Evolutionary conservation across 1,140 invertebrate species (phyloP), one percentile per base, ranked within the genome.

Genomic region (Bombus fervidus): DNA sequence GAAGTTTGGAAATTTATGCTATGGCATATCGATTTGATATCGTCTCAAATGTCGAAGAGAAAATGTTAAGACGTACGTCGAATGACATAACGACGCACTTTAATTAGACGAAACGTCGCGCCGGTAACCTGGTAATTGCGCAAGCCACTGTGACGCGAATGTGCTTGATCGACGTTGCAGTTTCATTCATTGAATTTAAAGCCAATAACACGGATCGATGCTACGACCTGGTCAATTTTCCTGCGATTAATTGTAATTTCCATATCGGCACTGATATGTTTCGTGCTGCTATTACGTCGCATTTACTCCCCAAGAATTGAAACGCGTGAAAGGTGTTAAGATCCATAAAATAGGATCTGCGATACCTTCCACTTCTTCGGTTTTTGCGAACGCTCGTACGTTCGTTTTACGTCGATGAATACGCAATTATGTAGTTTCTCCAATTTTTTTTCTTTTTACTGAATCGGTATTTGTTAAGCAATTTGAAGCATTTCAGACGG

Each of bases 151-250:
- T 86, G 83, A 83, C 78, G 81, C 5, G 34, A 73, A 87, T 90
- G 66, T 81, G 73, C 88, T 88, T 83, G 86, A 87, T 84, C 28
- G 71, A 86, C 83, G 81, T 43, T 81, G 68, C 81, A 86, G 82
- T 85, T 81, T 85, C 86, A 86, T 91, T 90, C 66, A 88, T 84
- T 83, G 80, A 89, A 69, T 90, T 91, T 62, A 73, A 73, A 83
- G 85, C 72, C 86, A 89, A 86, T 88, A 57, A 89, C 88, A 88
- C 79, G 76, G 71, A 66, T 74, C 73, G 89, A 53, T 82, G 73
- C 75, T 43, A 59, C 37, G 64, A 83, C 31, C 82, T 77, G 73
- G 43, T 37, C 75, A 89, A 90, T 91, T 92, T 86, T 77, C 28
- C 64, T 37, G 41, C 74, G 31, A 43, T 68, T 15, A 59, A 89